These are phyloP conservation scores for Plagodis pulveraria DNA, from an alignment of 2,888 invertebrate species.

Conservation along the genomic window DNA sequence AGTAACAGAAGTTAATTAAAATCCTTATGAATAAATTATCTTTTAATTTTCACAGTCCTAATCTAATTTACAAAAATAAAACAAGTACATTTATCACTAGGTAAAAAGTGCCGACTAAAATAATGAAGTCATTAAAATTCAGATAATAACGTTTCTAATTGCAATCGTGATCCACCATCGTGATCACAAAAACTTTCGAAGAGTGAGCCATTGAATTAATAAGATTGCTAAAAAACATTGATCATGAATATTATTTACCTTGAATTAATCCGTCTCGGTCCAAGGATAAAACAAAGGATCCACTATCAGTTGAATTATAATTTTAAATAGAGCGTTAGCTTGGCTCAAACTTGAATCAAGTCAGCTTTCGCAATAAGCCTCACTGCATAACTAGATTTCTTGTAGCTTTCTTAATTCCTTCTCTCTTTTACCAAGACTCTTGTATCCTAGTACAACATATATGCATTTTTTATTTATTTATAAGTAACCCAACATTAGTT, in stretches of 20 bases:
- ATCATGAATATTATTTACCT: background rate
- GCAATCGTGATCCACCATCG: background rate
- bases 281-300: conserved; percentile 15
- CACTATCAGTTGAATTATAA: conserved; percentile 19
- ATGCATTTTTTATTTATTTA: no score
- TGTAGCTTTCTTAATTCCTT: no score
- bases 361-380: no score
- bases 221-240: conserved; percentile 3
- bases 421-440: no score
- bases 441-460: no score
- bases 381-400: no score
- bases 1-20: no score
- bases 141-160: conserved; percentile 2
- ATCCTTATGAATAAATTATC: no score
- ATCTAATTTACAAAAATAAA: no score
- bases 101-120: background rate
- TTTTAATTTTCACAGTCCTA: no score
- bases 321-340: conserved; percentile 12
- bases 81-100: background rate
- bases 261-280: conserved; percentile 7
- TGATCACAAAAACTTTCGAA: conserved; percentile 4
- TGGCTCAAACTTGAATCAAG: conserved; percentile 5
- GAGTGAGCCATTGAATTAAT: conserved; percentile 8
- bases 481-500: no score
- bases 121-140: conserved; percentile 6